Conservation (phyloP, 2,797 vertebrate species). For the Babyrousa celebensis region DNA sequence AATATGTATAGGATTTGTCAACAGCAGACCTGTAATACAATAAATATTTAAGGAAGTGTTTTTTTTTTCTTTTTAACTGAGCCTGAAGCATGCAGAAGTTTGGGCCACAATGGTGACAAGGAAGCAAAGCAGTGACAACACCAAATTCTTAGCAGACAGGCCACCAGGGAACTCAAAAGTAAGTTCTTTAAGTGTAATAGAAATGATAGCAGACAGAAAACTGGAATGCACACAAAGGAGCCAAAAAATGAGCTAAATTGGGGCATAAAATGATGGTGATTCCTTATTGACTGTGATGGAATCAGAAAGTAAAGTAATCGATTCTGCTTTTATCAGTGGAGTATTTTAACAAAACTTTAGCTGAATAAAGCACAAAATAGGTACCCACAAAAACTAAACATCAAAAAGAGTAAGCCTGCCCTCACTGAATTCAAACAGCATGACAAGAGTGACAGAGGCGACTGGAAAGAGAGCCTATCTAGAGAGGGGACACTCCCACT, state of each 20-base stretch:
- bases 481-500: not conserved
- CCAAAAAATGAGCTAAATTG: not conserved
- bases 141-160: too few species aligned
- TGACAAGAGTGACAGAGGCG: not conserved
- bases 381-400: not conserved
- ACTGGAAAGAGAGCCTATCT: not conserved
- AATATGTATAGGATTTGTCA: not conserved
- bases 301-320: not conserved
- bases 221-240: not conserved
- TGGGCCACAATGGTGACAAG: too few species aligned
- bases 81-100: too few species aligned
- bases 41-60: slow-evolving; percentile 2
- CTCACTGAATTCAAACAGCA: not conserved
- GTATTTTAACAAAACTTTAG: not conserved
- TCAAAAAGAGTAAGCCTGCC: not conserved
- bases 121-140: too few species aligned
- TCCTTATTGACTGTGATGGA: not conserved
- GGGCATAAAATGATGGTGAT: not conserved
- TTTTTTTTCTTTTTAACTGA: not conserved
- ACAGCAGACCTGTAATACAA: not conserved
- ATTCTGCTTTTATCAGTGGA: not conserved
- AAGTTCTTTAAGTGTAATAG: not conserved
- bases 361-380: not conserved
- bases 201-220: not conserved
- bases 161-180: too few species aligned